Percentiles rank a stretch among this genome's conserved stretches.
Conservation (phyloP, 2,888 invertebrate genomes). For the Adela reaumurella region DNA sequence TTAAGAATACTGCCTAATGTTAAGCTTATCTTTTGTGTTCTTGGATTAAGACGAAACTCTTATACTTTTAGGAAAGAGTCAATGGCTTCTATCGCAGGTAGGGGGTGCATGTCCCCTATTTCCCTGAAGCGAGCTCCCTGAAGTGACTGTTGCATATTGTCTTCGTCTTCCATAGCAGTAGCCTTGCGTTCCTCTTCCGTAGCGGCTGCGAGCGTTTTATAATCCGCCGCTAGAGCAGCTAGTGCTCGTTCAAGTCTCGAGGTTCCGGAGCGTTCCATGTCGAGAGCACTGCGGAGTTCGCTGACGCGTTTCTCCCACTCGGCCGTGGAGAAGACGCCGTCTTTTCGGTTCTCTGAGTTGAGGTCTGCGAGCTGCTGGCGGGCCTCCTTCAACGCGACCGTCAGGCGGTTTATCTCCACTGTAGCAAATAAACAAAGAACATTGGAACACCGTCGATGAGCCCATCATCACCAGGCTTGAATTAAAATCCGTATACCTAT, state of each 20-base stretch:
- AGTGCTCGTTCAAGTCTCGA: conserved; percentile 31
- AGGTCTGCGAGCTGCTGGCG: background rate
- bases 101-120: background rate
- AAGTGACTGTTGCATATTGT: background rate
- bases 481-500: too few species aligned
- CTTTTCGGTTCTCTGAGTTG: background rate
- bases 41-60: too few species aligned
- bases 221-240: conserved; percentile 34
- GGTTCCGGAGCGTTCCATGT: conserved; percentile 31
- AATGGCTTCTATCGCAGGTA: background rate
- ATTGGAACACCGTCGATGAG: too few species aligned
- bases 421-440: background rate
- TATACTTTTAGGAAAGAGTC: background rate
- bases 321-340: background rate
- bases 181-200: background rate
- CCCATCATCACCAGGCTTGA: too few species aligned
- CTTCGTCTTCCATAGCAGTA: conserved; percentile 2
- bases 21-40: too few species aligned
- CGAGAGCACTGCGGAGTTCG: conserved; percentile 28
- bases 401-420: background rate
- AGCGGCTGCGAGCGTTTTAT: conserved; percentile 16
- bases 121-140: too few species aligned
- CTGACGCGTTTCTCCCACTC: conserved; percentile 12
- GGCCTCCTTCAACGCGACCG: background rate
- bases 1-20: too few species aligned